Conservation (phyloP, 2,888 invertebrate genomes). For the Deilephila elpenor region DNA sequence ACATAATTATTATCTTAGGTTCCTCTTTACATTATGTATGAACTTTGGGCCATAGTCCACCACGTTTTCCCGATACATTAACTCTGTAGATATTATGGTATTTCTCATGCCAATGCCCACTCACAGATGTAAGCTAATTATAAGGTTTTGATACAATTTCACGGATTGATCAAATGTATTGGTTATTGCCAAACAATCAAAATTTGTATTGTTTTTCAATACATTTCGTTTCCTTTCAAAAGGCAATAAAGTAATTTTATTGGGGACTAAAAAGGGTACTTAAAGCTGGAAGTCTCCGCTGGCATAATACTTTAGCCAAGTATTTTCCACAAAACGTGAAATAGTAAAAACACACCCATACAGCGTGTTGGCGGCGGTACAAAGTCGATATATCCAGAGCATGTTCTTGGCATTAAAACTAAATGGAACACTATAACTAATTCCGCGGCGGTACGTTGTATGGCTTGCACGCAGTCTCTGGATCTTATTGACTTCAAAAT, state of each 20-base stretch:
- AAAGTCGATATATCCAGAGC: background rate
- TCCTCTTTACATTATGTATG: too few relatives aligned
- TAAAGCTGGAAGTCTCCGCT: background rate
- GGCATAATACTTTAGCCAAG: background rate
- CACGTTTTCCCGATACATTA: too few relatives aligned
- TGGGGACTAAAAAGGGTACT: background rate
- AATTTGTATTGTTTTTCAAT: too few relatives aligned
- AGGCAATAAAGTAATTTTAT: background rate
- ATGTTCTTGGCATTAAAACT: slow-evolving; percentile 18
- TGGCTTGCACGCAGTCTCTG: background rate
- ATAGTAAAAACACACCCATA: background rate
- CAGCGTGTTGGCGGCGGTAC: background rate
- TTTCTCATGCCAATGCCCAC: too few relatives aligned
- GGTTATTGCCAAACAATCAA: too few relatives aligned
- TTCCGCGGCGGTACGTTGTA: background rate
- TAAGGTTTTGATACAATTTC: too few relatives aligned
- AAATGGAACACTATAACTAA: slow-evolving; percentile 3
- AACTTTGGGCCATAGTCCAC: too few relatives aligned
- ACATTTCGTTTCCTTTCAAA: too few relatives aligned
- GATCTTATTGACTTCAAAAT: slow-evolving; percentile 2
- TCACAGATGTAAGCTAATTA: too few relatives aligned
- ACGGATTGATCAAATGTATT: too few relatives aligned
- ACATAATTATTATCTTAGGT: too few relatives aligned
- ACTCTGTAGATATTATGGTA: too few relatives aligned
- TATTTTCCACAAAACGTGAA: background rate